Percentiles rank a stretch among this genome's conserved stretches.
These are phyloP conservation scores for Hypena proboscidalis DNA, from an alignment of 2,888 invertebrate species.

Conservation along the genomic window DNA sequence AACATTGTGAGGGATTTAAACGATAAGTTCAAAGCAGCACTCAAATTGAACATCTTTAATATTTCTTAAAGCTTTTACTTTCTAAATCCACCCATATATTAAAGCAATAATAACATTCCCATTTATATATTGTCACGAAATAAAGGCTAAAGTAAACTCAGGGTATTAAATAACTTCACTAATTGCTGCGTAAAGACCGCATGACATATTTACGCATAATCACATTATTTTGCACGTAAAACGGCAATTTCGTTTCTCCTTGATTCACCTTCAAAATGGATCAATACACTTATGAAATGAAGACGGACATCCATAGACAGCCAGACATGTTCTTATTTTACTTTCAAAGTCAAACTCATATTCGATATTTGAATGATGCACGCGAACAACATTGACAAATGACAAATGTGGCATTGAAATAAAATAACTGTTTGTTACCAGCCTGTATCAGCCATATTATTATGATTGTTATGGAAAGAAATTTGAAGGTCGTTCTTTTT, in stretches of 20 bases:
- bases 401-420: slow-evolving; percentile 2
- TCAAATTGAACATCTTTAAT: no score
- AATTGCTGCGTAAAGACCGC: slow-evolving; percentile 29
- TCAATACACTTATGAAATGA: slow-evolving; percentile 11
- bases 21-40: no score
- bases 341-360: slow-evolving; percentile 43
- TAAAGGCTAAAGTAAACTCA: slow-evolving; percentile 37
- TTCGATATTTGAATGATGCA: slow-evolving; percentile 22
- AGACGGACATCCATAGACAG: slow-evolving; percentile 25
- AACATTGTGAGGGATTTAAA: no score
- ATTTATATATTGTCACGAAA: slow-evolving; percentile 35
- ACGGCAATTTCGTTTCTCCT: slow-evolving; percentile 18
- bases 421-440: slow-evolving; percentile 3
- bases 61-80: no score
- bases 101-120: slow-evolving; percentile 25
- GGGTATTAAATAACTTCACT: slow-evolving; percentile 32
- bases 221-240: slow-evolving; percentile 19
- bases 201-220: slow-evolving; percentile 25
- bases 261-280: slow-evolving; percentile 27
- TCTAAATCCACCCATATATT: slow-evolving; percentile 23
- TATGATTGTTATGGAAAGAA: no score
- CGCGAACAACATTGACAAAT: slow-evolving; percentile 21
- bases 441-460: slow-evolving; percentile 1
- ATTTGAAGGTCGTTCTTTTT: no score
- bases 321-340: slow-evolving; percentile 31